Base-by-base conservation (phyloP, 1,140 invertebrate species). In the Leptinotarsa lineolata region DNA sequence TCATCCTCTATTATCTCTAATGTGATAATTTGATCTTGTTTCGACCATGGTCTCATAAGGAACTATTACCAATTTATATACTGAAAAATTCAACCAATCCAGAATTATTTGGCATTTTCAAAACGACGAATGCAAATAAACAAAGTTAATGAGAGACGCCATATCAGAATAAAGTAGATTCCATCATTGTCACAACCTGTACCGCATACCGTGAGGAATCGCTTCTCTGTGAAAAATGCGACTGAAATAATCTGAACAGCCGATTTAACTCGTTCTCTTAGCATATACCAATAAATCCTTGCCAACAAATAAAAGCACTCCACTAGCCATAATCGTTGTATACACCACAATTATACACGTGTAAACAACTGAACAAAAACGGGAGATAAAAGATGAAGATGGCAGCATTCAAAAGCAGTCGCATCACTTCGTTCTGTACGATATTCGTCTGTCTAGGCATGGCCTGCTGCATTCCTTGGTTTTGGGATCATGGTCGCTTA, bases 291-390 rank as follows among this genome's bases (percentile, higher is more conserved):
- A 54, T 54, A 54, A 54, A 54, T 54, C 48, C n/a, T 54, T 18
- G 48, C 15, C 48, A 54, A 54, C 48, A 54, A 54, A 54, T 54
- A 18, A 54, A 54, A 54, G 48, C 48, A 54, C 48, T 54, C 15
- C 48, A 54, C 48, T 54, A 54, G 4, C 48, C n/a, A 54, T 54
- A 54, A 54, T 54, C 48, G 48, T 2, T 54, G 48, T 16, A 54
- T 54, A 54, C 48, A 11, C 8, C 48, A 54, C 48, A 54, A 54
- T 54, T 54, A 54, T 54, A 54, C 48, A 54, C 48, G 48, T 54
- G 48, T 54, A n/a, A 54, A 54, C 48, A 54, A 54, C 48, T 54
- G 48, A 54, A 54, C 48, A 54, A 54, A 54, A 54, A 54, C 48
- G n/a, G 48, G 48, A 54, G 48, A 54, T 54, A 54, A 16, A 54